Evolutionary conservation across 2,888 invertebrate species (phyloP).

Genomic region (Geotrupes spiniger): DNA sequence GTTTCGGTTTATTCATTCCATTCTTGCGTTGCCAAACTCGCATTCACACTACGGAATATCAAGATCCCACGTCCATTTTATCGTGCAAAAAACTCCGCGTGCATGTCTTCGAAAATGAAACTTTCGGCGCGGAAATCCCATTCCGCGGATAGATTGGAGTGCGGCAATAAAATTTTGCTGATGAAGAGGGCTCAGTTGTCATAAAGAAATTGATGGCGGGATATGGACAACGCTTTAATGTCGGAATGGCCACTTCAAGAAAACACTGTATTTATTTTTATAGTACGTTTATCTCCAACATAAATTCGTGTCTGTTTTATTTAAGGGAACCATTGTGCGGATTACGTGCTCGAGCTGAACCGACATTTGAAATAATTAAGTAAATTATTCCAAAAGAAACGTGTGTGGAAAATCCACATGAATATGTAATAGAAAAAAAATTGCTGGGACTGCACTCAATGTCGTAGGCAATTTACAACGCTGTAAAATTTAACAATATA

Average conservation of each 20-base stretch:
- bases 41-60: too few relatives aligned
- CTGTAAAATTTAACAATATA: too few relatives aligned
- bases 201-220: conserved; percentile 31
- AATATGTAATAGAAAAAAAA: too few relatives aligned
- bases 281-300: conserved; percentile 9
- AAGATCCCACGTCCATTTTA: too few relatives aligned
- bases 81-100: not conserved
- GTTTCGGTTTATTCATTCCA: conserved; percentile 3
- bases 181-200: conserved; percentile 33
- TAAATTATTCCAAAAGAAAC: too few relatives aligned
- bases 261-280: conserved; percentile 23
- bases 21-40: too few relatives aligned
- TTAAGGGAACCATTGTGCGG: not conserved
- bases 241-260: conserved; percentile 26
- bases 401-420: too few relatives aligned
- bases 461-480: too few relatives aligned
- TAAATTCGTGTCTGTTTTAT: conserved; percentile 1
- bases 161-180: conserved; percentile 35
- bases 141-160: conserved; percentile 9
- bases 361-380: too few relatives aligned
- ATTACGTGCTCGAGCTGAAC: not conserved
- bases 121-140: not conserved
- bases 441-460: too few relatives aligned
- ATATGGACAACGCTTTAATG: conserved; percentile 25
- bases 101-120: conserved; percentile 4